Conservation (phyloP, 2,113 vertebrate genomes). For the Tretioscincus oriximinensis region DNA sequence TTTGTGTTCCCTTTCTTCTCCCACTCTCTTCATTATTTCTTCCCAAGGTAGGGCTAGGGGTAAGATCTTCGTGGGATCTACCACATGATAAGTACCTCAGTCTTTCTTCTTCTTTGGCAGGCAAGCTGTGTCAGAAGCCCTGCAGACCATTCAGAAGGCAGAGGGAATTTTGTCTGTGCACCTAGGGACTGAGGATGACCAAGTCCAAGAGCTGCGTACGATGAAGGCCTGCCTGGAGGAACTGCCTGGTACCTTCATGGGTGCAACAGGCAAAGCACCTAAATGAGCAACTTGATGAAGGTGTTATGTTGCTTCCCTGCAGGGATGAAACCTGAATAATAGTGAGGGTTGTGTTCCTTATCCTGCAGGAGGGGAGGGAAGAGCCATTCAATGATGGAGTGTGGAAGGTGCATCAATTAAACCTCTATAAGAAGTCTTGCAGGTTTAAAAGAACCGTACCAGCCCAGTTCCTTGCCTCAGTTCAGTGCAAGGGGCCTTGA, state of each 20-base stretch:
- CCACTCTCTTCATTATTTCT: background rate
- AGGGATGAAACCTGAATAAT: background rate
- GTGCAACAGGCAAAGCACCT: slow-evolving; percentile 34
- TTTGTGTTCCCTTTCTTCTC: background rate
- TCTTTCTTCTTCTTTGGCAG: slow-evolving; percentile 51
- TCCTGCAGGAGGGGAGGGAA: background rate
- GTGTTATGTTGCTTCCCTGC: slow-evolving; percentile 13
- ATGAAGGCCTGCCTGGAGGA: slow-evolving; percentile 84
- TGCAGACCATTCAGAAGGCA: slow-evolving; percentile 78
- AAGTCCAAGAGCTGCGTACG: slow-evolving; percentile 82
- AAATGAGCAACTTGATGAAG: slow-evolving; percentile 27
- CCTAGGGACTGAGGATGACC: slow-evolving; percentile 71
- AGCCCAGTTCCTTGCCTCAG: background rate
- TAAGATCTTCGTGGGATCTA: background rate
- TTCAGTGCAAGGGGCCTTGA: background rate
- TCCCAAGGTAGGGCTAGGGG: background rate
- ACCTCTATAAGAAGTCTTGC: background rate
- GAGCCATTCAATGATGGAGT: too few relatives aligned
- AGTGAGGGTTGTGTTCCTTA: background rate
- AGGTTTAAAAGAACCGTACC: background rate
- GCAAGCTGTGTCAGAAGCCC: slow-evolving; percentile 70
- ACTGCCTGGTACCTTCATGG: slow-evolving; percentile 47
- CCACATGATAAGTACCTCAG: slow-evolving; percentile 1
- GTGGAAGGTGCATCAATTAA: background rate
- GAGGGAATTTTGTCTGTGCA: slow-evolving; percentile 79